Percentiles rank a stretch among this genome's conserved stretches.
These are phyloP conservation scores for Oceanites oceanicus DNA, from an alignment of 2,113 vertebrate genomes.

Conservation along the genomic window DNA sequence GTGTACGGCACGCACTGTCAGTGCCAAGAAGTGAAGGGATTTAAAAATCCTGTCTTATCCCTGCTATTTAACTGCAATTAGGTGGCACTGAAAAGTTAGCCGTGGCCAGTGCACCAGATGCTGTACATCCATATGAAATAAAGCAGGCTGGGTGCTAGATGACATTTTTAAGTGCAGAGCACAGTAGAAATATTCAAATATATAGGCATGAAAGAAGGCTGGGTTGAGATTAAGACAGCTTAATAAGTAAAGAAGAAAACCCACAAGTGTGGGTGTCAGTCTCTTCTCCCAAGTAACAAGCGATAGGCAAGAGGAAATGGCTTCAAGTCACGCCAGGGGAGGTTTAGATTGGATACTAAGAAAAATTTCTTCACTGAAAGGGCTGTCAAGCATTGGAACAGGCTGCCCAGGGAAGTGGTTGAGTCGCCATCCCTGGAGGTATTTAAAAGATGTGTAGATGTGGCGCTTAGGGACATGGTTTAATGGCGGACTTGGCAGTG, in stretches of 20 bases:
- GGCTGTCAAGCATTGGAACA: too few species aligned
- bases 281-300: too few species aligned
- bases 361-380: too few species aligned
- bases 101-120: background rate
- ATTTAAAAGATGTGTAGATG: too few species aligned
- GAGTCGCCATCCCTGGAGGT: too few species aligned
- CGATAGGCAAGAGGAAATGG: too few species aligned
- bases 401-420: too few species aligned
- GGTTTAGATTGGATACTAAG: too few species aligned
- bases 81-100: background rate
- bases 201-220: rapidly evolving
- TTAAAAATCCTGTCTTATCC: rapidly evolving
- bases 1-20: rapidly evolving
- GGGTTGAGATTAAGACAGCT: background rate
- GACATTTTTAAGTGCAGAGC: background rate
- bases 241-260: background rate
- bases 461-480: too few species aligned
- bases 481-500: too few species aligned
- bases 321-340: too few species aligned
- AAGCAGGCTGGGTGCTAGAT: background rate
- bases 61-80: rapidly evolving
- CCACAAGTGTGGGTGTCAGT: too few species aligned
- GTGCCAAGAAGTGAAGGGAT: background rate
- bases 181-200: rapidly evolving
- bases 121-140: rapidly evolving